phyloP scores from a whole-genome alignment of 2,888 invertebrate genomes.

The Netelia melanura region DNA sequence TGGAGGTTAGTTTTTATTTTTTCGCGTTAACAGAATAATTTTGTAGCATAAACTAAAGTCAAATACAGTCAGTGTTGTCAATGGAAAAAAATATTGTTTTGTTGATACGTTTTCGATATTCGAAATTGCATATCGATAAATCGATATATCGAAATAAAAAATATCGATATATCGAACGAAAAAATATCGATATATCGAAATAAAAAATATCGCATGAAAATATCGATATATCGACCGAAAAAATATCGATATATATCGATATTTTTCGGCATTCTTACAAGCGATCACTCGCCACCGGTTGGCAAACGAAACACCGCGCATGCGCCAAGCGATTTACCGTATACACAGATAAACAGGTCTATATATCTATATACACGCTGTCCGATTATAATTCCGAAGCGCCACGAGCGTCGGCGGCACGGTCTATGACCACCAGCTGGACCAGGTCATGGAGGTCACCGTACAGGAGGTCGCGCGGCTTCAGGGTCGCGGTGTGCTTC shows the following conservation, averaged over 20 bases:
- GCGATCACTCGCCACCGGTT: neutral
- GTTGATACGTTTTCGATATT: too few species aligned
- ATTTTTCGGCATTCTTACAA: neutral
- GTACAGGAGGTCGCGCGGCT: slow-evolving; percentile 69
- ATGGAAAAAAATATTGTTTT: too few species aligned
- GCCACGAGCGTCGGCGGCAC: slow-evolving; percentile 56
- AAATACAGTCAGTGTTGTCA: too few species aligned
- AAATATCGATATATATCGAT: too few species aligned
- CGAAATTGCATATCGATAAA: too few species aligned
- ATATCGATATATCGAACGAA: too few species aligned
- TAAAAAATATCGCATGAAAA: too few species aligned
- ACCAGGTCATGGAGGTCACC: slow-evolving; percentile 54
- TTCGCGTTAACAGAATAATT: too few species aligned
- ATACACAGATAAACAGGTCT: slow-evolving; percentile 1
- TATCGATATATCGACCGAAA: too few species aligned
- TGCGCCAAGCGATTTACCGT: slow-evolving; percentile 49
- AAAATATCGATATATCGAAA: too few species aligned
- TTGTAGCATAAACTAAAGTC: too few species aligned
- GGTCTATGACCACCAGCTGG: slow-evolving; percentile 60
- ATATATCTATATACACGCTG: slow-evolving; percentile 22
- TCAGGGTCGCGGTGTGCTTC: slow-evolving; percentile 71
- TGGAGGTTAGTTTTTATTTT: too few species aligned
- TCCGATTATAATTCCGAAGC: slow-evolving; percentile 43
- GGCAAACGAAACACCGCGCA: neutral
- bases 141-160: neutral